Conservation (phyloP, 2,888 invertebrate species). For the Drosophila picticornis region DNA sequence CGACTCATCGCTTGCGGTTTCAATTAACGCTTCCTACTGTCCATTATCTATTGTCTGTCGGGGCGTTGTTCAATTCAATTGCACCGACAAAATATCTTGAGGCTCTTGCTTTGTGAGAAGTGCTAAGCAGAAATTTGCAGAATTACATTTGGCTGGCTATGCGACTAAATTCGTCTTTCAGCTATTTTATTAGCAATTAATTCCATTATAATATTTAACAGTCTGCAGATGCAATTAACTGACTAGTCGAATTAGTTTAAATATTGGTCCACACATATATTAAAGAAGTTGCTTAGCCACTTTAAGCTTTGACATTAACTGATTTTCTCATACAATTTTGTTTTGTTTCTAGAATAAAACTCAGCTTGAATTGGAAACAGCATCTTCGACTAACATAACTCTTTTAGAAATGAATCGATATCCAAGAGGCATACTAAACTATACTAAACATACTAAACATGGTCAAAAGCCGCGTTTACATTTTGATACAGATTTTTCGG, state of each 20-base stretch:
- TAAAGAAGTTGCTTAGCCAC: fast-evolving
- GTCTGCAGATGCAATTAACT: background rate
- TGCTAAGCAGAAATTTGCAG: constrained; percentile 13
- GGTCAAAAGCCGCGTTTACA: background rate
- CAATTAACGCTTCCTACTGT: constrained; percentile 80
- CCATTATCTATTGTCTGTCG: constrained; percentile 67
- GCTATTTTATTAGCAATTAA: background rate
- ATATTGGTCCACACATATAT: too few species aligned
- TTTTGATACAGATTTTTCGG: background rate
- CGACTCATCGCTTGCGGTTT: constrained; percentile 74
- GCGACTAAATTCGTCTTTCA: background rate
- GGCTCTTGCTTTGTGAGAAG: constrained; percentile 42
- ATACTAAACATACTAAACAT: background rate
- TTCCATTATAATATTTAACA: background rate
- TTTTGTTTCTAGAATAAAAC: background rate
- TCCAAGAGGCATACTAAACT: background rate
- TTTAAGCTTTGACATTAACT: background rate
- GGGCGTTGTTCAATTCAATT: constrained; percentile 72
- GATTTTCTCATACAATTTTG: background rate
- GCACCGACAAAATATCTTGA: constrained; percentile 55
- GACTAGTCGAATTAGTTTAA: background rate
- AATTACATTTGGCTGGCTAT: background rate
- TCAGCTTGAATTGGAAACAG: background rate
- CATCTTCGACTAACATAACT: background rate
- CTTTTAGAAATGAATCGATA: background rate